phyloP scores from a whole-genome alignment of 2,113 vertebrate genomes.

The Leucoraja erinaceus region DNA sequence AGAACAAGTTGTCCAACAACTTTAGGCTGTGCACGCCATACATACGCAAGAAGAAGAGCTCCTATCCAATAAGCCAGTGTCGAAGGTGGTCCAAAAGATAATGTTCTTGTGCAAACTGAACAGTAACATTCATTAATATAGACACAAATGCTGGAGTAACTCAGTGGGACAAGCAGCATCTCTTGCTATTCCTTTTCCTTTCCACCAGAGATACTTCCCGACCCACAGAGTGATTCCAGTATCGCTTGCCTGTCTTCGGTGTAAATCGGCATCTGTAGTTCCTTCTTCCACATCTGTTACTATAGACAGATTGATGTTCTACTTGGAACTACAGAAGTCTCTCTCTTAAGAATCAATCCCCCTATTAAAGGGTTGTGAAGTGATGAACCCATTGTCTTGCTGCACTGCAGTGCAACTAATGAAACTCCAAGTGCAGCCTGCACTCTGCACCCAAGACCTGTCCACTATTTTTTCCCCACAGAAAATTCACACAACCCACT shows the following conservation, averaged over 20 bases:
- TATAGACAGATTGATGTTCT: background rate
- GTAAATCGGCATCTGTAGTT: no score
- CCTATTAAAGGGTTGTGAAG: background rate
- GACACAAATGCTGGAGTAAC: background rate
- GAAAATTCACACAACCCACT: constrained; percentile 12
- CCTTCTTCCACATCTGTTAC: no score
- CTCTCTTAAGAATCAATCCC: background rate
- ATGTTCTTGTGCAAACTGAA: background rate
- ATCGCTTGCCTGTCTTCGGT: no score
- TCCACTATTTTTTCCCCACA: background rate
- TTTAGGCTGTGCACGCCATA: no score
- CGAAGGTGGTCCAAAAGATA: background rate
- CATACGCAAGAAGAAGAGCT: no score
- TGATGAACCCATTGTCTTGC: background rate
- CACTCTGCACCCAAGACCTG: background rate
- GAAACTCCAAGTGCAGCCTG: background rate
- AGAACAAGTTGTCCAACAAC: no score
- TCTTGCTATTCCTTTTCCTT: no score
- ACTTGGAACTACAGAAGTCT: background rate
- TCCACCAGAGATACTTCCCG: background rate
- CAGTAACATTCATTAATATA: background rate
- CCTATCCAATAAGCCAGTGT: background rate
- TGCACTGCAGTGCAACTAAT: background rate
- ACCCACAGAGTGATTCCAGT: background rate
- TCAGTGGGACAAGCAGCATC: no score